Percentiles rank a stretch among this genome's conserved stretches.
These are phyloP conservation scores for Phocoena phocoena DNA, from an alignment of 2,113 vertebrate species.

Conservation along the genomic window DNA sequence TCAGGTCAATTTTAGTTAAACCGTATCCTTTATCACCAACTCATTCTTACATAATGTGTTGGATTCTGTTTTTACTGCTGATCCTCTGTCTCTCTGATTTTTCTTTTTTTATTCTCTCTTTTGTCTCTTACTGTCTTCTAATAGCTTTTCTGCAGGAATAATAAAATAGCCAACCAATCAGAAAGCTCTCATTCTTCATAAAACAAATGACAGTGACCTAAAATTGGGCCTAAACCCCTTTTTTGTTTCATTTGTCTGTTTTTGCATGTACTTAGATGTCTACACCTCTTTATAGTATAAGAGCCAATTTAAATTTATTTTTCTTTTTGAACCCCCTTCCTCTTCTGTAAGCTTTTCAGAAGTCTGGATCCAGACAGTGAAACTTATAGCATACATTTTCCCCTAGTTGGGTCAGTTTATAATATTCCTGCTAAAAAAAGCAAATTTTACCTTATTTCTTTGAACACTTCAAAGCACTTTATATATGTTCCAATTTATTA, in stretches of 20 bases:
- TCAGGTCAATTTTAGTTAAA: conserved; percentile 12
- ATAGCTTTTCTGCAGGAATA: background rate
- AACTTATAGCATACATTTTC: background rate
- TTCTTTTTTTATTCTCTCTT: background rate
- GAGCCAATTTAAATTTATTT: background rate
- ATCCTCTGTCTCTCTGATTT: background rate
- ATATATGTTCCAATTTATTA: background rate
- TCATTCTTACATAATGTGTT: background rate
- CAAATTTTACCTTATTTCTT: conserved; percentile 18
- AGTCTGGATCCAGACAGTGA: background rate
- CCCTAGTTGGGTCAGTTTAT: background rate
- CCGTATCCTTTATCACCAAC: background rate
- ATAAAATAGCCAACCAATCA: background rate
- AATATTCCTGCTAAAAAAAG: background rate
- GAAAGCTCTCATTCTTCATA: background rate
- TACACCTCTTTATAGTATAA: background rate
- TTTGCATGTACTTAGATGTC: background rate
- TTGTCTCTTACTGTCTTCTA: background rate
- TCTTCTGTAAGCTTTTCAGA: background rate
- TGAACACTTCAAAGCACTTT: background rate
- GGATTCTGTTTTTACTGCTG: background rate
- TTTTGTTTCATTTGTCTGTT: background rate
- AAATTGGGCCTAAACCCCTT: background rate
- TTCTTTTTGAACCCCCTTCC: background rate
- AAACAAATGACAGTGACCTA: background rate